phyloP scores from a whole-genome alignment of 2,888 invertebrate genomes.

The Acanthopleura granulata region DNA sequence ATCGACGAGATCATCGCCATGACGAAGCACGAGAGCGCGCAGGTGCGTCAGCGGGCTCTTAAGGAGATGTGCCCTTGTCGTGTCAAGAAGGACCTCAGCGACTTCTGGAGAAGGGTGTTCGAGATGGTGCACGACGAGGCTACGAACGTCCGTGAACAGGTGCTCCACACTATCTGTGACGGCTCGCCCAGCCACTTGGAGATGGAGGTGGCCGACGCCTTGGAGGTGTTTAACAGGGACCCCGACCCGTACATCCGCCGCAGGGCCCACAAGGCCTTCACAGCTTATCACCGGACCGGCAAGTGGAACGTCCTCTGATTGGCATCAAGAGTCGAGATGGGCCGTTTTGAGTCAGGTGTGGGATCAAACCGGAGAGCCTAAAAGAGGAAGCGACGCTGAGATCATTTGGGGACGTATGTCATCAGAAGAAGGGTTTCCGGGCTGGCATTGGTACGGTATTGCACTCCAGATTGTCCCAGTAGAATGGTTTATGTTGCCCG shows the following conservation, averaged over 20 bases:
- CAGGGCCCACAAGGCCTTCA: slow-evolving; percentile 61
- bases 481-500: no score
- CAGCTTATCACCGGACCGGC: slow-evolving; percentile 60
- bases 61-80: slow-evolving; percentile 67
- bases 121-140: slow-evolving; percentile 62
- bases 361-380: neutral
- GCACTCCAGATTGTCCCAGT: no score
- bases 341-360: neutral
- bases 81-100: slow-evolving; percentile 60
- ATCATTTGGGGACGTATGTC: no score
- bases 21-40: slow-evolving; percentile 56
- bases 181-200: slow-evolving; percentile 65
- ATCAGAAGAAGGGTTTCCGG: no score
- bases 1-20: slow-evolving; percentile 63
- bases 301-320: slow-evolving; percentile 66
- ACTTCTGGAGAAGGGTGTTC: slow-evolving; percentile 64
- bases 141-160: slow-evolving; percentile 59
- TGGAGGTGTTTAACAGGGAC: slow-evolving; percentile 64
- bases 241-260: slow-evolving; percentile 57
- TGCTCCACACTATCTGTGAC: slow-evolving; percentile 66
- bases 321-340: neutral
- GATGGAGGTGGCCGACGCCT: slow-evolving; percentile 54
- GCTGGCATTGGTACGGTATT: no score
- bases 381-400: no score
- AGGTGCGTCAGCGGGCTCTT: slow-evolving; percentile 62